Conservation (phyloP, 2,113 vertebrate species). For the Puma concolor region DNA sequence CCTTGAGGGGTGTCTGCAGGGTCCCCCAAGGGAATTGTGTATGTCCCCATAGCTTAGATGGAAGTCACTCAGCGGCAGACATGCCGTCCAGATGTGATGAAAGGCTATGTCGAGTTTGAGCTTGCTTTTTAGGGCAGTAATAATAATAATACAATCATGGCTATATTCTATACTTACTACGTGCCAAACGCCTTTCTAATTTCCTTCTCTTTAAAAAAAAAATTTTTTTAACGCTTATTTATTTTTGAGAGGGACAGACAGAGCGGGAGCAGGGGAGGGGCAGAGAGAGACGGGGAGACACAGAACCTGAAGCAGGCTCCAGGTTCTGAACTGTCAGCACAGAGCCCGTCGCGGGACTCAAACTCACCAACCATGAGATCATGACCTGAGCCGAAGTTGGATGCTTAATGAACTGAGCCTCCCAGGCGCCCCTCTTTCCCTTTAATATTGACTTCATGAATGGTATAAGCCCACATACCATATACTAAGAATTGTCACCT, state of each 20-base stretch:
- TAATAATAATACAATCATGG: not conserved
- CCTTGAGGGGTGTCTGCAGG: not conserved
- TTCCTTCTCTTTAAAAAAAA: not conserved
- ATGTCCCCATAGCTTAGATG: not conserved
- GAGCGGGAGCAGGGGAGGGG: too few relatives aligned
- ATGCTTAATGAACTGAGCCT: too few relatives aligned
- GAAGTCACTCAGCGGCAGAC: not conserved
- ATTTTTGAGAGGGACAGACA: too few relatives aligned
- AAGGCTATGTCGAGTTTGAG: not conserved
- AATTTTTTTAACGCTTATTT: too few relatives aligned
- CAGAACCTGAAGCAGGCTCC: too few relatives aligned
- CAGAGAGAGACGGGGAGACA: too few relatives aligned
- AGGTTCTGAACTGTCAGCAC: too few relatives aligned
- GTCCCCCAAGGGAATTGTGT: not conserved
- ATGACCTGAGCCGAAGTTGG: too few relatives aligned
- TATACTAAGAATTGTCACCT: not conserved
- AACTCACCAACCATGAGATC: too few relatives aligned
- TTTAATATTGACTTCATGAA: not conserved
- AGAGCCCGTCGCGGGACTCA: too few relatives aligned
- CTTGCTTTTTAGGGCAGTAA: not conserved
- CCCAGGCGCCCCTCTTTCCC: not conserved
- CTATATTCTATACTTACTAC: not conserved
- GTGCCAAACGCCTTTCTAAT: not conserved
- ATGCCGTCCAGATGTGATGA: not conserved
- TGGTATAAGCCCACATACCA: not conserved